Evolutionary conservation across 2,797 vertebrate genomes (phyloP).

Genomic region (Hybognathus amarus): DNA sequence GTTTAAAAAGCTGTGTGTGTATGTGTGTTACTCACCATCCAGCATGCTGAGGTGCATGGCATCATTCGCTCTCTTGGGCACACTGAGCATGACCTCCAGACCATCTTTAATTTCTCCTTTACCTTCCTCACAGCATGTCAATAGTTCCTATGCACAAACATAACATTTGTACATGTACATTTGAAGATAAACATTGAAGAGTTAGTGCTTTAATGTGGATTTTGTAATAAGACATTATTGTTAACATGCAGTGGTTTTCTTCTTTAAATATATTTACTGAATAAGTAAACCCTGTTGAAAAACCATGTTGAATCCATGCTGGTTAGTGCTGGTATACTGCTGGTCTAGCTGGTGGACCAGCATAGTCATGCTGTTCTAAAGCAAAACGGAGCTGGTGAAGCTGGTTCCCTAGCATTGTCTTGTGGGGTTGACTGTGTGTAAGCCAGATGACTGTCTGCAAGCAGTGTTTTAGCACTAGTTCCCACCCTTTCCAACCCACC

Average conservation of each 20-base stretch:
- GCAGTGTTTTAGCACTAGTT: too few relatives aligned
- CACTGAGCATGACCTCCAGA: constrained; percentile 98
- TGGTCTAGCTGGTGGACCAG: too few relatives aligned
- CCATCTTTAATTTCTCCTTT: constrained; percentile 99
- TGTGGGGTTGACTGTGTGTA: too few relatives aligned
- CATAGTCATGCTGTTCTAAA: too few relatives aligned
- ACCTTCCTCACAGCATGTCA: constrained; percentile 97
- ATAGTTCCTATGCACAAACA: constrained; percentile 83
- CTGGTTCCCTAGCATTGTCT: too few relatives aligned
- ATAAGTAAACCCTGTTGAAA: too few relatives aligned
- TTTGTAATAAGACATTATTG: neutral
- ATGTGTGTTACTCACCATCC: constrained; percentile 82
- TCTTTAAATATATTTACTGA: too few relatives aligned
- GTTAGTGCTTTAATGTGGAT: neutral
- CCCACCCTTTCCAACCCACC: too few relatives aligned
- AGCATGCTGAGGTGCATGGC: constrained; percentile 99
- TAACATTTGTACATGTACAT: neutral
- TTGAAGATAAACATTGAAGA: neutral
- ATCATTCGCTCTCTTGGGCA: constrained; percentile 97
- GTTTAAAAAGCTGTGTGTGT: neutral
- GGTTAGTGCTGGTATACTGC: neutral
- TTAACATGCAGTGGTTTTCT: too few relatives aligned
- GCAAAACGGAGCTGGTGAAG: too few relatives aligned
- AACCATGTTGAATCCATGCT: too few relatives aligned
- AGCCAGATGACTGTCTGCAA: too few relatives aligned